Percentiles rank a stretch among this genome's conserved stretches.
Conservation (phyloP, 2,888 invertebrate genomes). For the Euphydryas editha region DNA sequence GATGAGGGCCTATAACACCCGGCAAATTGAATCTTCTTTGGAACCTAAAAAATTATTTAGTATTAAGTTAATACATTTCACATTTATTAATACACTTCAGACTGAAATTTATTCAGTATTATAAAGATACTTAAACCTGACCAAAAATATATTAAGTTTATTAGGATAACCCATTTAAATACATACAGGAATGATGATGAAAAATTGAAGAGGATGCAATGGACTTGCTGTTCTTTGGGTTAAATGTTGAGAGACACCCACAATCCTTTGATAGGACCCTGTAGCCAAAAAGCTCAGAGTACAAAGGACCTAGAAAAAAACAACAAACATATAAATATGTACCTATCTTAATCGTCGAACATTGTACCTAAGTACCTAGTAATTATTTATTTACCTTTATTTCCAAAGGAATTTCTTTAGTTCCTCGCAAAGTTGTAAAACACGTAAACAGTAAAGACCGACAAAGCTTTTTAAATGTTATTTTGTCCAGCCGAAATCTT, state of each 20-base stretch:
- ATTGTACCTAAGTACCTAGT: not conserved
- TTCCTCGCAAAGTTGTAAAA: constrained; percentile 26
- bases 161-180: constrained; percentile 35
- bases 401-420: constrained; percentile 34
- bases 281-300: constrained; percentile 36
- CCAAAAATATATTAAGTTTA: constrained; percentile 32
- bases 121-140: constrained; percentile 33
- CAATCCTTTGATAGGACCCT: constrained; percentile 36
- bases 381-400: constrained; percentile 24
- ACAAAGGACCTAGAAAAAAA: constrained; percentile 33
- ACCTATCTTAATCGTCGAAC: not conserved
- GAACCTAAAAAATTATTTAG: no score
- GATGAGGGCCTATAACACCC: no score
- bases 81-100: no score
- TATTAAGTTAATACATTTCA: no score
- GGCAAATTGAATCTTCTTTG: no score
- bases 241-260: constrained; percentile 36
- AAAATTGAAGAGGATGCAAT: no score
- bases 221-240: constrained; percentile 39
- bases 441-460: constrained; percentile 26
- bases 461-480: constrained; percentile 20
- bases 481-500: constrained; percentile 26
- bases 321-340: not conserved
- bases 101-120: constrained; percentile 42
- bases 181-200: no score